Evolutionary conservation across 1,140 invertebrate genomes (phyloP).

Genomic region (Anastrepha obliqua): DNA sequence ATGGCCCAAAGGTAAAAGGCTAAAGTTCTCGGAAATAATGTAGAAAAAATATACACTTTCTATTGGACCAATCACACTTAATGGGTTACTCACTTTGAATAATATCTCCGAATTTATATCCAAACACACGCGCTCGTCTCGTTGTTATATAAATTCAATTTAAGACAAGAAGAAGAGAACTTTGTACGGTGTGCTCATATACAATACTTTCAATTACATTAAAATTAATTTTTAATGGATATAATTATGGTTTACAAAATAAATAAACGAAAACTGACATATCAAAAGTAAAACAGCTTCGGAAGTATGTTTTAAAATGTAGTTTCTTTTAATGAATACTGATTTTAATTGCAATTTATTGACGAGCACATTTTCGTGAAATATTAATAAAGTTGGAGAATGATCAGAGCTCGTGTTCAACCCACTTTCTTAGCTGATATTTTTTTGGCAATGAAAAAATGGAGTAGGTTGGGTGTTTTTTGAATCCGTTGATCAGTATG

Average conservation of each 20-base stretch:
- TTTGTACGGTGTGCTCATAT: neutral
- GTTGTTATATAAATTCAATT: neutral
- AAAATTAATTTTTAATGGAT: neutral
- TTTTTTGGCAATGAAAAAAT: too few relatives aligned
- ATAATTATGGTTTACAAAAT: slow-evolving; percentile 1
- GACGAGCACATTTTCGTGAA: too few relatives aligned
- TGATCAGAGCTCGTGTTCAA: too few relatives aligned
- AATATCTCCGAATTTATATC: slow-evolving; percentile 6
- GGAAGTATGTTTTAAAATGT: too few relatives aligned
- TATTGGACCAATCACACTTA: too few relatives aligned
- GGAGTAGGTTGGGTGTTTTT: too few relatives aligned
- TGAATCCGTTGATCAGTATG: too few relatives aligned
- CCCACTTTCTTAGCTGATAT: too few relatives aligned
- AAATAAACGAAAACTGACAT: slow-evolving; percentile 15
- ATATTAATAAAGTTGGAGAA: too few relatives aligned
- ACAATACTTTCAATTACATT: neutral
- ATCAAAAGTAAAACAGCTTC: neutral
- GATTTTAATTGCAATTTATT: too few relatives aligned
- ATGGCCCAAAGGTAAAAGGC: too few relatives aligned
- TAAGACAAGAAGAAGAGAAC: neutral
- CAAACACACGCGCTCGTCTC: neutral
- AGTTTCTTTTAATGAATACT: too few relatives aligned
- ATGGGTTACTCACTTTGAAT: neutral
- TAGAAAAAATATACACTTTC: neutral
- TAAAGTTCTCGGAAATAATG: neutral